Evolutionary conservation across 1,140 invertebrate genomes (phyloP), one percentile per base, ranked within the genome.

Genomic region (Teleogryllus occipitalis): DNA sequence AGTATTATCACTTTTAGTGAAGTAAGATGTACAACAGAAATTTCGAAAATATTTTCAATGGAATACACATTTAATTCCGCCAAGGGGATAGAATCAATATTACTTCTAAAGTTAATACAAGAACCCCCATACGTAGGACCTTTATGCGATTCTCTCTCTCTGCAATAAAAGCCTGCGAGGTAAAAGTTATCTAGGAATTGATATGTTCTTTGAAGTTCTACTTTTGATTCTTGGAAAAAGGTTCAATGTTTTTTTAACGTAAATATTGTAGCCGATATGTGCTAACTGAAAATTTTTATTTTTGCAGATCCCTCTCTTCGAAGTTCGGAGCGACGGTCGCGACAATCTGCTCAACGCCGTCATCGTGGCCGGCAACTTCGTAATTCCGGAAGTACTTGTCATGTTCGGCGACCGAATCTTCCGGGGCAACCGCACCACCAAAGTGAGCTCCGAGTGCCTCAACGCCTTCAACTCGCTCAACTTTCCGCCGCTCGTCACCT

Each of bases 401-500:
- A 96, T 94, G 84, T 99, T 99, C 84, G 93, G 94, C 46, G 93
- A 95, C 82, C 93, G 94, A 84, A 87, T 99, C 0, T 92, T 96
- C 83, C 90, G 98, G 49, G 98, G 97, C 5, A 99, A 99, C 87
- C 90, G 97, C 81, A 94, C 94, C 0, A 92, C 92, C 7, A 99
- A 99, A 87, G 86, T 92, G 0, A 96, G 95, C 80, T 91, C 93
- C 2, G 90, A 90, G 54, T 90, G 91, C 21, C 90, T 99, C 76
- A 92, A 94, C 82, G 97, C 98, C 0, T 99, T 99, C 85, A 88
- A 93, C 82, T 97, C 96, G 0, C 97, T 96, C 0, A 99, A 99
- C 87, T 91, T 93, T 83, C 85, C 90, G 5, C 92, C 95, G 0
- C 84, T 99, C n/a, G 97, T 93, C 1, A 90, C 90, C 74, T 90